Conservation (phyloP, 2,113 vertebrate species). For the Galemys pyrenaicus region DNA sequence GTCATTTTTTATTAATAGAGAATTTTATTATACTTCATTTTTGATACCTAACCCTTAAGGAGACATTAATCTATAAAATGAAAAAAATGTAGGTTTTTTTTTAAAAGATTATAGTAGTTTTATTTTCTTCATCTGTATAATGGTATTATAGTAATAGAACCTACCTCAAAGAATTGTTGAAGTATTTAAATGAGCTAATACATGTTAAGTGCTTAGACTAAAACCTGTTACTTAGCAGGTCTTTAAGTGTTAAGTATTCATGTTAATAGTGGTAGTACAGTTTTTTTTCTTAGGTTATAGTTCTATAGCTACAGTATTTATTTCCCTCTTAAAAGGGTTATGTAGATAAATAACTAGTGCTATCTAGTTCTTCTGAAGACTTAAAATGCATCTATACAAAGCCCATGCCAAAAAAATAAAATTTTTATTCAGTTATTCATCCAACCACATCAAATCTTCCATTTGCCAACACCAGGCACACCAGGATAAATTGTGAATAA, state of each 20-base stretch:
- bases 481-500: neutral
- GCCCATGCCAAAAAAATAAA: neutral
- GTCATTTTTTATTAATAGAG: constrained; percentile 34
- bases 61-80: constrained; percentile 40
- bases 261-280: neutral
- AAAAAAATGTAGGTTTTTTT: constrained; percentile 4
- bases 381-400: constrained; percentile 43
- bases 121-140: constrained; percentile 46
- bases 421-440: constrained; percentile 26
- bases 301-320: neutral
- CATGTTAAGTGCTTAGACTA: constrained; percentile 21
- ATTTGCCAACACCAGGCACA: neutral
- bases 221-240: constrained; percentile 9
- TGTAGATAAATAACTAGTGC: constrained; percentile 16
- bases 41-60: constrained; percentile 38
- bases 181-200: constrained; percentile 27
- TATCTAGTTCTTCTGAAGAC: constrained; percentile 25
- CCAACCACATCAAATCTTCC: neutral
- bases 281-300: neutral
- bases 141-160: constrained; percentile 28
- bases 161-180: neutral
- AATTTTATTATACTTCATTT: constrained; percentile 46
- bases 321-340: constrained; percentile 17
- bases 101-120: constrained; percentile 33
- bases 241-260: neutral